Evolutionary conservation across 2,113 vertebrate genomes (phyloP), one percentile per base, ranked within the genome.

Genomic region (Ictidomys tridecemlineatus): DNA sequence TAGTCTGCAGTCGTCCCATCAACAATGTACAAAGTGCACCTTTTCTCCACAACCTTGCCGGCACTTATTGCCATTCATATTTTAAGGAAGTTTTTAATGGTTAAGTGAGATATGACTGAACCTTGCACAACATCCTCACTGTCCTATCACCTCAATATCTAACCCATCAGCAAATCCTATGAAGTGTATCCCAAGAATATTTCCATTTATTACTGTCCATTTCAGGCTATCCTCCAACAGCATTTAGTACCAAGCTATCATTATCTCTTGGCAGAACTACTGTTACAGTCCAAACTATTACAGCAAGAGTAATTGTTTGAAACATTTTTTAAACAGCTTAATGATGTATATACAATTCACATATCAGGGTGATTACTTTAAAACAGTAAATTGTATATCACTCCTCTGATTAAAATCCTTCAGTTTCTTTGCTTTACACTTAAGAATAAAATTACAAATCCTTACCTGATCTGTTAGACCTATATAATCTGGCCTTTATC

Each of bases 101-200:
- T 74, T 90, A 87, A 90, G 37, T 77, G 12, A 94, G 87, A 48
- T 78, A 80, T 30, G 53, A 79, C 48, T 80, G 37, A 94, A 97
- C 70, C 34, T 20, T 87, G 45, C 22, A 30, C 89, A 69, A 56
- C 30, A 93, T 85, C 39, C 32, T 94, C n/a, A 77, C 28, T 88
- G n/a, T 90, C 58, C 72, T 84, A 51, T 56, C 14, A 77, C 34
- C 22, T 88, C 34, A 39, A 39, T 45, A 56, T 89, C 63, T 53
- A 85, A 95, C 34, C 39, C 11, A 87, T n/a, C 17, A 92, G 58
- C 7, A 85, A 61, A n/a, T 61, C 70, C 20, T 42, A 30, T 0
- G 37, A 24, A 73, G 32, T 69, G 20, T 17, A 93, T 3, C 2
- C 76, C 51, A 7, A 78, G 67, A 85, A 61, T 77, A 91, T 42